Evolutionary conservation across 2,113 vertebrate genomes (phyloP).

Genomic region (Mus spicilegus): DNA sequence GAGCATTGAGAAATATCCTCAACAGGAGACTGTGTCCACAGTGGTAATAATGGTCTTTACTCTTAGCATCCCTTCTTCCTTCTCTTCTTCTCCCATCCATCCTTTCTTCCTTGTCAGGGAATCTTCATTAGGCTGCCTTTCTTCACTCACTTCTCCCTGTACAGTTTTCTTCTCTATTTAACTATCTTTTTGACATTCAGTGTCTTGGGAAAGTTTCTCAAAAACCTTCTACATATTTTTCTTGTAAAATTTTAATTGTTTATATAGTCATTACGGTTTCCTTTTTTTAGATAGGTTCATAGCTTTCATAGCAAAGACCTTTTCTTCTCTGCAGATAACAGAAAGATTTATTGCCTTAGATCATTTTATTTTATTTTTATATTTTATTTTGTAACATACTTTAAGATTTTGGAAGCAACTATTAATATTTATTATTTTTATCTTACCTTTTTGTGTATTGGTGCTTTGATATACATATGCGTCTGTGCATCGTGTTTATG

Average conservation of each 20-base stretch:
- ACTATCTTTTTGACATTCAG: background rate
- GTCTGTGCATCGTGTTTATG: too few species aligned
- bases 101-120: background rate
- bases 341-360: background rate
- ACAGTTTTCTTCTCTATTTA: background rate
- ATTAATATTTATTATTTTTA: too few species aligned
- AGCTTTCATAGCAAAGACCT: background rate
- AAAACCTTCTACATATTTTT: background rate
- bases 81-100: background rate
- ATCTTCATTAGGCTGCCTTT: background rate
- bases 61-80: background rate
- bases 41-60: background rate
- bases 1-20: background rate
- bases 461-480: too few species aligned
- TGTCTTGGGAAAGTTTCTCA: background rate
- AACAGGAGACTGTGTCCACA: background rate
- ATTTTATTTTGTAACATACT: background rate
- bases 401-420: background rate
- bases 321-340: background rate
- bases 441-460: too few species aligned
- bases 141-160: background rate
- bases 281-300: background rate
- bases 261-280: background rate
- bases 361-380: background rate
- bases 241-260: background rate